These are phyloP conservation scores for Ivindomyrus marchei DNA, from an alignment of 2,113 vertebrate species.

Conservation along the genomic window DNA sequence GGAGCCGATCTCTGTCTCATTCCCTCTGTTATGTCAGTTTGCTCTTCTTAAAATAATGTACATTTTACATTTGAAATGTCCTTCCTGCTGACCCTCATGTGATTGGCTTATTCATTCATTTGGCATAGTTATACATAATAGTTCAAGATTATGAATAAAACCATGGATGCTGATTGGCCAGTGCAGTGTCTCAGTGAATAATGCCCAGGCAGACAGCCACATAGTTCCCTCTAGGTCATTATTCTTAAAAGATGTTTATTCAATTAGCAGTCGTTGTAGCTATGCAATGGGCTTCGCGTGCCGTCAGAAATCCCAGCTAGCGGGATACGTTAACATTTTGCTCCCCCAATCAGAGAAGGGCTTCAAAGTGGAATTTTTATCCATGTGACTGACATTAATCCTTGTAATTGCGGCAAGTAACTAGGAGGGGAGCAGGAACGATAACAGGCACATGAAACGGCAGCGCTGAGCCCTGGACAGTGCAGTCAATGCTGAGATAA, in stretches of 20 bases:
- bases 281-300: background rate
- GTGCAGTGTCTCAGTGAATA: background rate
- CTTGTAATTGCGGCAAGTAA: constrained; percentile 7
- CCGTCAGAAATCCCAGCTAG: background rate
- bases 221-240: background rate
- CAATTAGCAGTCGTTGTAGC: background rate
- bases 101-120: background rate
- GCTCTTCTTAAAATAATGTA: background rate
- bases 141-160: background rate
- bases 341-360: background rate
- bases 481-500: constrained; percentile 24
- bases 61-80: background rate
- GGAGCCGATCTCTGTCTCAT: background rate
- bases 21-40: background rate
- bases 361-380: constrained; percentile 16
- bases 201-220: background rate
- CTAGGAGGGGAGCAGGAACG: background rate
- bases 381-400: constrained; percentile 11
- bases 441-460: constrained; percentile 17
- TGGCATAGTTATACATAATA: background rate
- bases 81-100: background rate
- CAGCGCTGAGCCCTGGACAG: background rate
- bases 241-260: background rate
- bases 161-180: background rate
- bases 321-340: background rate